Evolutionary conservation across 1,140 invertebrate species (phyloP).

Genomic region (Laupala kohalensis): DNA sequence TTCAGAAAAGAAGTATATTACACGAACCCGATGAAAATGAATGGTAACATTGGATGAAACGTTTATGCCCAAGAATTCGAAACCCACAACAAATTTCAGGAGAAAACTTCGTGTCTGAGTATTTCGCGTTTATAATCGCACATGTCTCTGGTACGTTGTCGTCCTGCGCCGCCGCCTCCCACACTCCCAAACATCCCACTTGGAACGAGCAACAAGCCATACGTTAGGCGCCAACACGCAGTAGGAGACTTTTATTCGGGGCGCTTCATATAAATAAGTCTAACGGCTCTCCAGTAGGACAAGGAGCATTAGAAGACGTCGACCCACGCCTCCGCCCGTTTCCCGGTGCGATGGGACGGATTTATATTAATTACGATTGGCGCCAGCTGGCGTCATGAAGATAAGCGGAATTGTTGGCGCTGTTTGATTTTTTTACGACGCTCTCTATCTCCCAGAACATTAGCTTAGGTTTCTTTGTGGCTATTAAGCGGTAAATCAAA

Average conservation of each 20-base stretch:
- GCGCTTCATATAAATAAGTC: neutral
- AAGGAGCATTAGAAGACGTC: neutral
- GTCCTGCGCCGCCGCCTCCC: neutral
- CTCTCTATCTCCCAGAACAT: neutral
- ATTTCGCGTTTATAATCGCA: too few species aligned
- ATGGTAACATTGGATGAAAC: too few species aligned
- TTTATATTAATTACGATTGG: neutral
- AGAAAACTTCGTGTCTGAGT: too few species aligned
- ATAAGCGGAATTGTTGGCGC: neutral
- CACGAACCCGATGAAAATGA: too few species aligned
- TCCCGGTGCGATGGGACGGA: neutral
- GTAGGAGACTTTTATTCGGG: neutral
- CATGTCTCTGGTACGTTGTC: too few species aligned
- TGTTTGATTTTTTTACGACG: neutral
- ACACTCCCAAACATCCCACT: neutral
- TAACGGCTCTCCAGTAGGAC: neutral
- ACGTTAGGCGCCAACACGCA: neutral
- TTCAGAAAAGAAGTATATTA: too few species aligned
- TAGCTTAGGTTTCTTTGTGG: neutral
- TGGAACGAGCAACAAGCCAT: neutral
- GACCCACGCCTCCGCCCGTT: neutral
- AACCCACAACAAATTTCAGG: too few species aligned
- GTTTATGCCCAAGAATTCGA: too few species aligned
- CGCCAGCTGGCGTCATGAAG: neutral
- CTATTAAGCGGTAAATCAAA: neutral